These are phyloP conservation scores for Drosophila cracens DNA, from an alignment of 2,888 invertebrate genomes.

Conservation along the genomic window DNA sequence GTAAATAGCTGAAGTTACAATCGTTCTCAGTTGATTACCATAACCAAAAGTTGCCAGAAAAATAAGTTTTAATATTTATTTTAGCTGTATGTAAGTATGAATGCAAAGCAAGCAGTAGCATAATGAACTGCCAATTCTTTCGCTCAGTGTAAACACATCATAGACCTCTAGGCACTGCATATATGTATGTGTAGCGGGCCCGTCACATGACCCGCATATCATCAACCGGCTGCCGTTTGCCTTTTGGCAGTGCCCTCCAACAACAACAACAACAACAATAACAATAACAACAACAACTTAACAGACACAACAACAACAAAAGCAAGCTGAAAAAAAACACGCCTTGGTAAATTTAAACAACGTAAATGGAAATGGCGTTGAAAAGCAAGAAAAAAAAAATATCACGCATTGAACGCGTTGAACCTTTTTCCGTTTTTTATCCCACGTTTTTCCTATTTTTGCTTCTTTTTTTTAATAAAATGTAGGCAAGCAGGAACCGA, in stretches of 20 bases:
- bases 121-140: conserved; percentile 10
- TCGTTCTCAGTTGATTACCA: background rate
- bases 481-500: conserved; percentile 6
- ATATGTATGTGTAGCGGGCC: conserved; percentile 49
- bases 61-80: background rate
- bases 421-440: conserved; percentile 54
- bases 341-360: conserved; percentile 73
- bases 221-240: conserved; percentile 71
- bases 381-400: conserved; percentile 48
- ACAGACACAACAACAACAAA: conserved; percentile 13
- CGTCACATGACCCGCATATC: conserved; percentile 74
- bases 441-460: conserved; percentile 7
- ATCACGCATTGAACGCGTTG: conserved; percentile 64
- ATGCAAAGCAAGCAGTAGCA: background rate
- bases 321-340: conserved; percentile 27
- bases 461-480: conserved; percentile 5
- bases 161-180: conserved; percentile 42
- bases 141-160: conserved; percentile 45
- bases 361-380: conserved; percentile 74
- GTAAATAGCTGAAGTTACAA: background rate
- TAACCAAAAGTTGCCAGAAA: background rate
- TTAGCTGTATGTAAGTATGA: too few relatives aligned
- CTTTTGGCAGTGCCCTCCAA: conserved; percentile 68
- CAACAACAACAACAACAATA: conserved; percentile 26
- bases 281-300: conserved; percentile 12